Evolutionary conservation across 2,113 vertebrate genomes (phyloP), one percentile per base, ranked within the genome.

Genomic region (Leptodactylus fuscus): DNA sequence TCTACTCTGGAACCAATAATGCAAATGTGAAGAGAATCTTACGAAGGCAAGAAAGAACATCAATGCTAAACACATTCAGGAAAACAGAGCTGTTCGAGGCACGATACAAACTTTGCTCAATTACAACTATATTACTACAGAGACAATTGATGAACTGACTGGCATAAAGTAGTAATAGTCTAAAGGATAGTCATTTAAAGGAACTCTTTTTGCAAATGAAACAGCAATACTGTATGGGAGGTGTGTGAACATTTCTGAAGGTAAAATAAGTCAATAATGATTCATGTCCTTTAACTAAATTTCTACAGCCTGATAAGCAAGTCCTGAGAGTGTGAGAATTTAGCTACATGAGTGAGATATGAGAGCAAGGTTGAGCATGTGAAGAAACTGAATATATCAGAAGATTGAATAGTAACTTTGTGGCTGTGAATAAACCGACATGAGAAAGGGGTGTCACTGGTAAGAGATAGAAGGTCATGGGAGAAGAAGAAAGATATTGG

Each of bases 221-320:
- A n/a, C n/a, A n/a, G n/a, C n/a, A n/a, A n/a, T n/a, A n/a, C n/a
- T n/a, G n/a, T n/a, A 15, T 29, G 22, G 2, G n/a, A 62, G n/a
- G 62, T 18, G 65, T 69, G 18, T 69, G 18, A 69, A 36, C 65
- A 2, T 69, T 69, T 69, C 65, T 69, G 15, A 74, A 74, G 41
- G 38, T 75, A 75, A 49, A 69, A 22, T 18, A 67, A 74, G 9
- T 74, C 22, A 46, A 76, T 48, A 48, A 18, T 48, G 41, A 89
- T 88, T 89, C 91, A 87, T 91, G 89, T 92, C 81, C 92, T 90
- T 90, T 86, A 90, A 88, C 89, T 87, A 60, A 87, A 75, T 87
- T 82, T 86, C 65, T 88, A 62, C 55, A 5, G 53, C 13, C 22
- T 27, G 77, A 80, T 80, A 80, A 62, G 77, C 55, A 20, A 62